Percentiles rank a stretch among this genome's conserved stretches.
Evolutionary conservation across 2,113 vertebrate genomes (phyloP).

Genomic region (Scomber japonicus): DNA sequence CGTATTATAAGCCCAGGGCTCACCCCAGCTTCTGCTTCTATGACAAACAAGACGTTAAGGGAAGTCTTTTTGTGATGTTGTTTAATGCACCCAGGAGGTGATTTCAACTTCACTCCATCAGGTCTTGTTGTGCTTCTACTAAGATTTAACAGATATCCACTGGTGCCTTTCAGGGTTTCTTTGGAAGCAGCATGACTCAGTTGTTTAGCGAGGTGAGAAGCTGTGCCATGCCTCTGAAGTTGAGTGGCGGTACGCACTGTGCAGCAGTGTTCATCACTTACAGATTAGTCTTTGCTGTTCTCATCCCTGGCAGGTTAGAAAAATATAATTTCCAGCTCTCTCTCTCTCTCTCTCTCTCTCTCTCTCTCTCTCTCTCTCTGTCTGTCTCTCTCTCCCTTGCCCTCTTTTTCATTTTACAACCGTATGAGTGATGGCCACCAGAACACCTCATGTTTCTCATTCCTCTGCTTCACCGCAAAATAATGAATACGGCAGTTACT

Average conservation of each 20-base stretch:
- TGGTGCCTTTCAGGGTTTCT: slow-evolving; percentile 8
- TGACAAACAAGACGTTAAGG: slow-evolving; percentile 8
- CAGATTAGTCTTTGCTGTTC: not conserved
- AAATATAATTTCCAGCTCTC: slow-evolving; percentile 4
- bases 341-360: not conserved
- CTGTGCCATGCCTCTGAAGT: no score
- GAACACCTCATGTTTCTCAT: not conserved
- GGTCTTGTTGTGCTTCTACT: not conserved
- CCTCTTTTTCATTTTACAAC: slow-evolving; percentile 13
- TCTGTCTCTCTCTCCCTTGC: no score
- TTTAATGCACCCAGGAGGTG: not conserved
- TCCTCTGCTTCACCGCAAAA: not conserved
- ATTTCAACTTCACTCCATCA: slow-evolving; percentile 1
- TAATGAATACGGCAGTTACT: slow-evolving; percentile 43
- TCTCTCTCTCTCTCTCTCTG: no score
- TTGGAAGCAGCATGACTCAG: slow-evolving; percentile 16
- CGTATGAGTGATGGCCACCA: slow-evolving; percentile 9
- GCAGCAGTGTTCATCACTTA: no score
- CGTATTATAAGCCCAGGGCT: slow-evolving; percentile 1
- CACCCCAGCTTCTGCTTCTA: slow-evolving; percentile 7
- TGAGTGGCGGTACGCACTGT: no score
- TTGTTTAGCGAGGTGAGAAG: slow-evolving; percentile 3
- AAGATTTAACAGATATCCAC: not conserved
- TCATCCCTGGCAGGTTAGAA: slow-evolving; percentile 2
- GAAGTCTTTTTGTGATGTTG: not conserved